Evolutionary conservation across 30 jellyfish, hydroid and myxozoan genomes (phyloP).

Genomic region (Pelagia noctiluca): DNA sequence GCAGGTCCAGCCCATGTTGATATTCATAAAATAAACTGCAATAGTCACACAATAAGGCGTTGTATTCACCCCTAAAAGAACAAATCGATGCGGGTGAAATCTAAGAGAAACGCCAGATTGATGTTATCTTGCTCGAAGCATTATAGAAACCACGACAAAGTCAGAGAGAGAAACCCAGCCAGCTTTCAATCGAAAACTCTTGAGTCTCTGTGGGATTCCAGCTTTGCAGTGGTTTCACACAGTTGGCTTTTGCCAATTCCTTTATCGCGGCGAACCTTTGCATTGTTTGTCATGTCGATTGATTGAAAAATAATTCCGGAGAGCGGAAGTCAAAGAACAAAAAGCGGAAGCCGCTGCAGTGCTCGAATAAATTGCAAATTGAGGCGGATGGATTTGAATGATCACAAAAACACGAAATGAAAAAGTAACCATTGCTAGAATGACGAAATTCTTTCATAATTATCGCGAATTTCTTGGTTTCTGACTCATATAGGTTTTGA

Average conservation of each 20-base stretch:
- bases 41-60: background rate
- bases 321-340: constrained; percentile 78
- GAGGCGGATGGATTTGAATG: background rate
- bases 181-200: constrained; percentile 3
- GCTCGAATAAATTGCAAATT: constrained; percentile 14
- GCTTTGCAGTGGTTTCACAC: constrained; percentile 24
- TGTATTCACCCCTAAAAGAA: background rate
- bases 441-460: too few relatives aligned
- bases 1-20: constrained; percentile 15
- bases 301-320: constrained; percentile 47
- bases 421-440: too few relatives aligned
- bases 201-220: constrained; percentile 58
- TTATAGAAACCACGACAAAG: background rate
- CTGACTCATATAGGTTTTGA: too few relatives aligned
- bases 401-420: too few relatives aligned
- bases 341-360: constrained; percentile 50
- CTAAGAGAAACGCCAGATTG: background rate
- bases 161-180: background rate
- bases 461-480: too few relatives aligned
- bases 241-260: constrained; percentile 9
- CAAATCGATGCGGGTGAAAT: background rate
- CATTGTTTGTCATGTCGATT: constrained; percentile 60
- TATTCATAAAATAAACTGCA: background rate
- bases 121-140: background rate
- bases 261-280: constrained; percentile 49